These are phyloP conservation scores for Chiloscyllium plagiosum DNA, from an alignment of 2,113 vertebrate species.

Conservation along the genomic window DNA sequence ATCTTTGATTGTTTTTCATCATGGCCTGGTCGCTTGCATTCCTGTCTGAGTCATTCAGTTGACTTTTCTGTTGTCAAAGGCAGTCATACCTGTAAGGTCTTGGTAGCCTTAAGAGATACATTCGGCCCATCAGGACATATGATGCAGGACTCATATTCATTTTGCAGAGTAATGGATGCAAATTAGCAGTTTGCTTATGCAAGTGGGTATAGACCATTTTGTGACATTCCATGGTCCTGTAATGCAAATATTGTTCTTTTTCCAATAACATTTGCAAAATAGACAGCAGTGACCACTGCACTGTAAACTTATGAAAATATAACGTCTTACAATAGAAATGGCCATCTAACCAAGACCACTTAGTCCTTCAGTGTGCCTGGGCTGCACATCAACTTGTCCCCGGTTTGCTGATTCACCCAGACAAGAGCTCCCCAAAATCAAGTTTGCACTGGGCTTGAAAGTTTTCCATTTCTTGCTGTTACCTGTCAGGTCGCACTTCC, in stretches of 20 bases:
- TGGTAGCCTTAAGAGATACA: no score
- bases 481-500: neutral
- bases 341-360: neutral
- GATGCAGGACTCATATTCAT: no score
- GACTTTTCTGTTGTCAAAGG: no score
- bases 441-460: neutral
- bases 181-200: neutral
- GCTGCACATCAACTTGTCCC: neutral
- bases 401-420: neutral
- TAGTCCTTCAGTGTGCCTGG: neutral
- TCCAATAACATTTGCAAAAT: neutral
- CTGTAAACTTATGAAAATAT: neutral
- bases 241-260: neutral
- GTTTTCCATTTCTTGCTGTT: neutral
- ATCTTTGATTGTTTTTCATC: no score
- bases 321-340: neutral
- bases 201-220: neutral
- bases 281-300: neutral
- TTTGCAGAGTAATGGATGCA: neutral
- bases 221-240: neutral
- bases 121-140: no score
- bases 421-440: neutral
- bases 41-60: no score
- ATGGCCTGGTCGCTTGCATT: no score
- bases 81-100: no score